Percentiles rank a stretch among this genome's conserved stretches.
These are phyloP conservation scores for Porites evermanni DNA, from an alignment of 92 coral and sea anemone genomes.

Conservation along the genomic window DNA sequence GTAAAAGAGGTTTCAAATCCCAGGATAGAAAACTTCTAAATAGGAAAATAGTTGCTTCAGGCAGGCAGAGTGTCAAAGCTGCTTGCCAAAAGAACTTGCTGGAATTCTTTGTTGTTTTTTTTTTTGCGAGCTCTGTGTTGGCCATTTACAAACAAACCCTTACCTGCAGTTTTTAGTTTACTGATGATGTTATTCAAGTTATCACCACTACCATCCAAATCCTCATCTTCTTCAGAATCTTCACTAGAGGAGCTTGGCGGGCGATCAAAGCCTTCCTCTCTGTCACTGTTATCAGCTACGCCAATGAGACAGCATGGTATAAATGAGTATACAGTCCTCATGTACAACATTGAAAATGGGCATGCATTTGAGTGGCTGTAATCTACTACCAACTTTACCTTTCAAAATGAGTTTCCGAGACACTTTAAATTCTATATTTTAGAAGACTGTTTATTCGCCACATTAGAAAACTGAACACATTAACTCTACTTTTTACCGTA, in stretches of 20 bases:
- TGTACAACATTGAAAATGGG: neutral
- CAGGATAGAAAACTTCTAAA: too few species aligned
- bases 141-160: neutral
- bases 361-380: neutral
- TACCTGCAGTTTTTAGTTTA: slow-evolving; percentile 41
- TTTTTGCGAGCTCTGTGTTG: neutral
- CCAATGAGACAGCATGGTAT: neutral
- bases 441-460: too few species aligned
- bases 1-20: too few species aligned
- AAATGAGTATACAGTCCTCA: neutral
- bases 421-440: too few species aligned
- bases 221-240: slow-evolving; percentile 59
- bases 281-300: slow-evolving; percentile 20
- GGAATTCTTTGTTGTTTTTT: too few species aligned
- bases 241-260: slow-evolving; percentile 62
- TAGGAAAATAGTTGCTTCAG: too few species aligned
- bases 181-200: slow-evolving; percentile 18
- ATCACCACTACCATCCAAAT: neutral
- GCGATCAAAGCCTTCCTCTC: slow-evolving; percentile 64
- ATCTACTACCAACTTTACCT: neutral
- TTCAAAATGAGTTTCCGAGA: too few species aligned
- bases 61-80: neutral
- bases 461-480: too few species aligned
- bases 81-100: neutral
- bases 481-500: too few species aligned